phyloP scores from a whole-genome alignment of 1,140 invertebrate species.

The Drosophila pectinifera region DNA sequence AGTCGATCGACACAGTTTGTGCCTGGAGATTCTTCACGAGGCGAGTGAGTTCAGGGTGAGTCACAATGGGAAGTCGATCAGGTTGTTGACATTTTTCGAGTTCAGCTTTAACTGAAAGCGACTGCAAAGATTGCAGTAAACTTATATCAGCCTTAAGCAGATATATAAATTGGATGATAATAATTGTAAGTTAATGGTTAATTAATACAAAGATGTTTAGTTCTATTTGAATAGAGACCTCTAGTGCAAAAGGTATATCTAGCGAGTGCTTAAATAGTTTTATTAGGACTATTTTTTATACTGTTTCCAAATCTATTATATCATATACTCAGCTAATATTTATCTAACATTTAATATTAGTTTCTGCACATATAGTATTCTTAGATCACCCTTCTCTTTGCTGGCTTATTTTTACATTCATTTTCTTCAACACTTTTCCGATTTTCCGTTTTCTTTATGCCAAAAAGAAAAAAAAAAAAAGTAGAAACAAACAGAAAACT shows the following conservation, averaged over 20 bases:
- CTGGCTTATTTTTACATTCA: neutral
- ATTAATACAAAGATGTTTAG: no score
- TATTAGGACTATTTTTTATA: no score
- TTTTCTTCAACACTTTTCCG: neutral
- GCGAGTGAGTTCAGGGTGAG: conserved; percentile 1
- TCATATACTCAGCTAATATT: no score
- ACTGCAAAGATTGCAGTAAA: conserved; percentile 7
- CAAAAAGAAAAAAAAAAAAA: neutral
- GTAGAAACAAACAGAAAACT: conserved; percentile 19
- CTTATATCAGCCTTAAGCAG: neutral
- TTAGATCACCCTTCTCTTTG: no score
- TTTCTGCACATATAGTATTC: no score
- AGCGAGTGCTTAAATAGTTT: no score
- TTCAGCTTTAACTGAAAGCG: conserved; percentile 3
- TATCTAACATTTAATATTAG: no score
- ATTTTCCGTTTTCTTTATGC: conserved; percentile 27
- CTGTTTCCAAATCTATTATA: no score
- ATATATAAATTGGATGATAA: neutral
- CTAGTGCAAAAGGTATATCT: no score
- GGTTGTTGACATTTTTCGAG: conserved; percentile 30
- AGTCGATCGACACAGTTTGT: conserved; percentile 35
- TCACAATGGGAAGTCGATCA: conserved; percentile 40
- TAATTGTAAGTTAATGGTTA: no score
- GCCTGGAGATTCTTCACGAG: conserved; percentile 9
- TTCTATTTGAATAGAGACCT: no score